A percentile compares a stretch with the other conserved stretches of the same genome.
Evolutionary conservation across 2,113 vertebrate species (phyloP).

Genomic region (Ameiurus melas): DNA sequence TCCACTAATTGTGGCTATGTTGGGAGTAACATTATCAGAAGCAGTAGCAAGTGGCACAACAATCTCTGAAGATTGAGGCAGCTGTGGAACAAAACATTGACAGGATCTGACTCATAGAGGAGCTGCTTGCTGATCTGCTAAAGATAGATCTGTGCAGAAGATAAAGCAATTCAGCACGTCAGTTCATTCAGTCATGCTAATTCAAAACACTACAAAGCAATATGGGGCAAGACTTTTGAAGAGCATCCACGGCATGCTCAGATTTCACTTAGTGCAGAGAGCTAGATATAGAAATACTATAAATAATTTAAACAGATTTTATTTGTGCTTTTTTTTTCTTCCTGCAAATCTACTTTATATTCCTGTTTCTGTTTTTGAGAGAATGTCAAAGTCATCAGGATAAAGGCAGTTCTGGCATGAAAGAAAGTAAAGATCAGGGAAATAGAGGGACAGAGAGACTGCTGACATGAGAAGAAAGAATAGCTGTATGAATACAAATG

Average conservation of each 20-base stretch:
- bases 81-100: slow-evolving; percentile 36
- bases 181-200: slow-evolving; percentile 15
- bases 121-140: slow-evolving; percentile 16
- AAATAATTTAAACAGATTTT: neutral
- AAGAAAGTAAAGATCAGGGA: neutral
- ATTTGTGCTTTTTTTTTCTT: neutral
- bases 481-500: neutral
- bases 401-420: neutral
- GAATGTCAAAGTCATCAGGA: neutral
- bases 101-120: slow-evolving; percentile 39
- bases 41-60: slow-evolving; percentile 37
- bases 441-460: neutral
- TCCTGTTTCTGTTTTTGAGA: neutral
- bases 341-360: neutral
- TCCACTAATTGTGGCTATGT: slow-evolving; percentile 27
- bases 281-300: neutral
- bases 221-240: neutral
- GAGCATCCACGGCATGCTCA: neutral
- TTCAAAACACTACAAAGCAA: neutral
- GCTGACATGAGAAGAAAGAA: neutral
- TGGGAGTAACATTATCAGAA: slow-evolving; percentile 29
- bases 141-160: slow-evolving; percentile 38
- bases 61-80: slow-evolving; percentile 33
- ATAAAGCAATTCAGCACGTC: slow-evolving; percentile 14
- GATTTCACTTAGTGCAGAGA: neutral